Evolutionary conservation across 30 jellyfish, hydroid and myxozoan genomes (phyloP).

Genomic region (Aurelia sp.): DNA sequence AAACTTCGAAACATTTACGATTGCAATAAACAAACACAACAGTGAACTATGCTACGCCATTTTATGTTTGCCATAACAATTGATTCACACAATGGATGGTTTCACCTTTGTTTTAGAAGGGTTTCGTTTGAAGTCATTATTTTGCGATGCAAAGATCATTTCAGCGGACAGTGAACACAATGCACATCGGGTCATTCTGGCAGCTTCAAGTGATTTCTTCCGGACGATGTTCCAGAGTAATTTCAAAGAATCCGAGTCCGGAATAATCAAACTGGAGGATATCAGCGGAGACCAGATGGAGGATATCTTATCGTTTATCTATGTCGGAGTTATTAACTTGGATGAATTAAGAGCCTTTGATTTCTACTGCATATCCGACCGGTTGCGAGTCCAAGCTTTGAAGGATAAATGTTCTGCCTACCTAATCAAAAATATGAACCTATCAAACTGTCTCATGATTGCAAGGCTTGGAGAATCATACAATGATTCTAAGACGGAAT

Average conservation of each 20-base stretch:
- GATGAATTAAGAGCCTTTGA: slow-evolving; percentile 60
- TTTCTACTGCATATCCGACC: slow-evolving; percentile 77
- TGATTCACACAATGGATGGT: slow-evolving; percentile 35
- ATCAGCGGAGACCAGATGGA: slow-evolving; percentile 45
- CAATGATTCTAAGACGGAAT: slow-evolving; percentile 21
- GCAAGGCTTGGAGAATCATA: slow-evolving; percentile 56
- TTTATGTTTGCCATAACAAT: neutral
- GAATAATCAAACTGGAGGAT: slow-evolving; percentile 59
- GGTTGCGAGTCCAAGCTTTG: slow-evolving; percentile 59
- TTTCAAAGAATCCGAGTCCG: slow-evolving; percentile 62
- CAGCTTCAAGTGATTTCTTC: slow-evolving; percentile 70
- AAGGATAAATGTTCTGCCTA: slow-evolving; percentile 41
- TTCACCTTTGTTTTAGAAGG: slow-evolving; percentile 25
- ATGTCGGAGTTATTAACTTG: slow-evolving; percentile 50
- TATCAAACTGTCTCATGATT: slow-evolving; percentile 54
- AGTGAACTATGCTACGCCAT: neutral
- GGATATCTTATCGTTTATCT: slow-evolving; percentile 48
- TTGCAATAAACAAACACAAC: neutral
- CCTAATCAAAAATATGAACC: slow-evolving; percentile 32
- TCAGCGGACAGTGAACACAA: slow-evolving; percentile 42
- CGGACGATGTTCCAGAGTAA: slow-evolving; percentile 54
- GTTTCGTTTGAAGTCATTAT: slow-evolving; percentile 27
- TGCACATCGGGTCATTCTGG: slow-evolving; percentile 73
- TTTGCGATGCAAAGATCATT: slow-evolving; percentile 65
- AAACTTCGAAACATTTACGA: too few relatives aligned